A percentile compares a stretch with the other conserved stretches of the same genome.
phyloP scores from a whole-genome alignment of 2,888 invertebrate genomes.

The Epinotia nisella region DNA sequence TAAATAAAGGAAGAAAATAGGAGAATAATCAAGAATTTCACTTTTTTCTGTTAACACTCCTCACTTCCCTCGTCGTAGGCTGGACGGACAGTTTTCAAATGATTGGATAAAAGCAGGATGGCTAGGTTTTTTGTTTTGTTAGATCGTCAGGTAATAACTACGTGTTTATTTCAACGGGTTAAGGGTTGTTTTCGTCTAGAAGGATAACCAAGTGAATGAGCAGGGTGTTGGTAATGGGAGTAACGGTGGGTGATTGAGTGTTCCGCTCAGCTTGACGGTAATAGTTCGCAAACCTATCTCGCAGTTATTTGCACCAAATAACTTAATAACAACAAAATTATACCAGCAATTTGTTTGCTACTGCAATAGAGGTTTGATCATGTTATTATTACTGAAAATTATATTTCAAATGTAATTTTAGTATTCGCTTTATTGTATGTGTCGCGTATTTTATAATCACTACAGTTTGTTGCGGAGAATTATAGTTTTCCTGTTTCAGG shows the following conservation, averaged over 20 bases:
- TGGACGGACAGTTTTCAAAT: constrained; percentile 3
- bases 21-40: constrained; percentile 6
- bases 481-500: no score
- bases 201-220: not conserved
- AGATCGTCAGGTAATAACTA: not conserved
- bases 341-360: constrained; percentile 2
- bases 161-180: not conserved
- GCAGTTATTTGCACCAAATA: constrained; percentile 25
- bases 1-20: not conserved
- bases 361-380: not conserved
- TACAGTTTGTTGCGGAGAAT: no score
- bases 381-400: not conserved
- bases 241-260: constrained; percentile 29
- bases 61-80: not conserved
- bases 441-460: no score
- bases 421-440: no score
- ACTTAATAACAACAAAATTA: constrained; percentile 15
- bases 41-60: constrained; percentile 20
- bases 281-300: constrained; percentile 25
- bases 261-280: constrained; percentile 28
- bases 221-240: constrained; percentile 22
- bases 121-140: constrained; percentile 7
- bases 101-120: constrained; percentile 19
- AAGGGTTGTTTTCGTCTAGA: constrained; percentile 2
- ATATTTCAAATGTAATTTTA: no score